Evolutionary conservation across 2,888 invertebrate genomes (phyloP).

Genomic region (Hipparchia semele): DNA sequence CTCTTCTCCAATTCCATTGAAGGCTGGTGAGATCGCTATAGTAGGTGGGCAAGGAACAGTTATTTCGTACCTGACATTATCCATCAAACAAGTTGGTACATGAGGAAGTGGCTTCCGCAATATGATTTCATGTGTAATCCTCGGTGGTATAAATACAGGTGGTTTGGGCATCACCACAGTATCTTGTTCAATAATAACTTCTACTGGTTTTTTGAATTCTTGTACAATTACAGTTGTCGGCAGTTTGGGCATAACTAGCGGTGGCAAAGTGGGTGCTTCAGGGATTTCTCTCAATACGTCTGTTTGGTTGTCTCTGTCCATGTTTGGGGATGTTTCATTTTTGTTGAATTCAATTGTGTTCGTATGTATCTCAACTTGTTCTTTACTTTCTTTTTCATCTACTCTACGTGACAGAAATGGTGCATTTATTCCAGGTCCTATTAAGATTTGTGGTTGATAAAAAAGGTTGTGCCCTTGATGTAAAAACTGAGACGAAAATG

Average conservation of each 20-base stretch:
- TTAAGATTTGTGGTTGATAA: slow-evolving; percentile 50
- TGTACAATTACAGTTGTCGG: slow-evolving; percentile 19
- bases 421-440: slow-evolving; percentile 17
- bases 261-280: slow-evolving; percentile 23
- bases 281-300: slow-evolving; percentile 17
- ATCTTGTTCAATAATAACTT: slow-evolving; percentile 16
- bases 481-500: slow-evolving; percentile 42
- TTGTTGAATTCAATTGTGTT: not conserved
- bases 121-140: not conserved
- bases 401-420: slow-evolving; percentile 16
- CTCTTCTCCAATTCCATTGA: slow-evolving; percentile 7
- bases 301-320: not conserved
- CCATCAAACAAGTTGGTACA: slow-evolving; percentile 15
- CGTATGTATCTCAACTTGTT: not conserved
- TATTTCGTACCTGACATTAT: slow-evolving; percentile 5
- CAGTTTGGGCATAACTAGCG: slow-evolving; percentile 23
- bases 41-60: slow-evolving; percentile 25
- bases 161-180: slow-evolving; percentile 24
- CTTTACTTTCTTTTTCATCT: slow-evolving; percentile 1
- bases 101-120: slow-evolving; percentile 20
- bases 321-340: not conserved
- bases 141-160: slow-evolving; percentile 38
- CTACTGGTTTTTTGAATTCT: slow-evolving; percentile 2
- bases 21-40: slow-evolving; percentile 10
- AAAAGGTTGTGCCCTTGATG: slow-evolving; percentile 56